Conservation (phyloP, 2,113 vertebrate genomes). For the Rhinolophus ferrumequinum region DNA sequence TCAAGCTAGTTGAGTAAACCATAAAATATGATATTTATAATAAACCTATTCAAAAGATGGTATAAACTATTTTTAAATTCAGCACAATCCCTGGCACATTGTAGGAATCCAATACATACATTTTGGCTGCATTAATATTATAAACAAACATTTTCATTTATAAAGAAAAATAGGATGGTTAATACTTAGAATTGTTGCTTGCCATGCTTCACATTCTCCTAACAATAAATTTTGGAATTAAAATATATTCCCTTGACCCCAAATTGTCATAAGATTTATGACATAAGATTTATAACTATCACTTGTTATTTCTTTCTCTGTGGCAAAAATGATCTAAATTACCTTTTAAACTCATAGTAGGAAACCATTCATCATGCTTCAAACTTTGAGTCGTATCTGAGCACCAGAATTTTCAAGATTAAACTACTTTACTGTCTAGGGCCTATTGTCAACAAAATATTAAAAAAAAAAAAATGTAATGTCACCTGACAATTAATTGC, state of each 20-base stretch:
- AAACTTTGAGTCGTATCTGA: background rate
- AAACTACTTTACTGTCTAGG: background rate
- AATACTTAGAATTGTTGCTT: background rate
- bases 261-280: background rate
- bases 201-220: background rate
- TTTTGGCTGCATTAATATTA: background rate
- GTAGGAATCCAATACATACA: background rate
- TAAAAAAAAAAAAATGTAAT: background rate
- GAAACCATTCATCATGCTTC: background rate
- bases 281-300: background rate
- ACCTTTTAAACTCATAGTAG: background rate
- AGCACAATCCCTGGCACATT: background rate
- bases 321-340: background rate
- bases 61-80: background rate
- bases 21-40: background rate
- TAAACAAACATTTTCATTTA: background rate
- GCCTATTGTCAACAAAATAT: background rate
- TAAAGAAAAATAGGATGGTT: background rate
- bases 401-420: background rate
- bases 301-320: background rate
- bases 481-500: background rate
- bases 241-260: background rate
- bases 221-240: background rate
- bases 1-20: background rate
- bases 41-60: background rate